Conservation (phyloP, 2,113 vertebrate genomes). For the Synchiropus splendidus region DNA sequence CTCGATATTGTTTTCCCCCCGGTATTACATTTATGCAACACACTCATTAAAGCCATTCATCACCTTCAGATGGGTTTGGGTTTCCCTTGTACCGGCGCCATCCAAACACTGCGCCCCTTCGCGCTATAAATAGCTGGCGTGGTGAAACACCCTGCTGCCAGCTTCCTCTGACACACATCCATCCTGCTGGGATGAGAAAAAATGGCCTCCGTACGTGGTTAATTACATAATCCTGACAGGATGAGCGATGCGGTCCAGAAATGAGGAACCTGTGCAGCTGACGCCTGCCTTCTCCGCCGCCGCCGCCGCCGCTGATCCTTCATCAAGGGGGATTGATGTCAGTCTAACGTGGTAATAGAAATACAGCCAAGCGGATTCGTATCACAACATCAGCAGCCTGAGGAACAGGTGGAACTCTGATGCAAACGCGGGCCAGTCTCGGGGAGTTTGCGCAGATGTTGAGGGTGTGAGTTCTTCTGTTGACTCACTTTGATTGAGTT, state of each 20-base stretch:
- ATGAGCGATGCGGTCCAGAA: constrained; percentile 21
- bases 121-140: constrained; percentile 45
- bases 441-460: too few relatives aligned
- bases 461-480: constrained; percentile 33
- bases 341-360: constrained; percentile 9
- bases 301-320: too few relatives aligned
- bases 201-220: constrained; percentile 14
- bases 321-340: too few relatives aligned
- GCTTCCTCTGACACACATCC: constrained; percentile 32
- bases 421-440: constrained; percentile 8
- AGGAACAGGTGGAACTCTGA: constrained; percentile 1
- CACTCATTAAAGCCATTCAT: constrained; percentile 52
- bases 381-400: background rate
- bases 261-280: constrained; percentile 13
- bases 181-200: constrained; percentile 28
- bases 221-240: constrained; percentile 41
- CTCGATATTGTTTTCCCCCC: constrained; percentile 29
- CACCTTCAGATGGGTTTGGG: constrained; percentile 34
- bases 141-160: constrained; percentile 32
- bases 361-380: constrained; percentile 7
- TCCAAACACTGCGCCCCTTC: constrained; percentile 7
- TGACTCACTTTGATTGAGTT: constrained; percentile 59
- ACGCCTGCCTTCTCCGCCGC: too few relatives aligned
- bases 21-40: constrained; percentile 38
- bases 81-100: constrained; percentile 29